Evolutionary conservation across 2,797 vertebrate genomes (phyloP), one percentile per base, ranked within the genome.

Genomic region (Sebastes vulpes): DNA sequence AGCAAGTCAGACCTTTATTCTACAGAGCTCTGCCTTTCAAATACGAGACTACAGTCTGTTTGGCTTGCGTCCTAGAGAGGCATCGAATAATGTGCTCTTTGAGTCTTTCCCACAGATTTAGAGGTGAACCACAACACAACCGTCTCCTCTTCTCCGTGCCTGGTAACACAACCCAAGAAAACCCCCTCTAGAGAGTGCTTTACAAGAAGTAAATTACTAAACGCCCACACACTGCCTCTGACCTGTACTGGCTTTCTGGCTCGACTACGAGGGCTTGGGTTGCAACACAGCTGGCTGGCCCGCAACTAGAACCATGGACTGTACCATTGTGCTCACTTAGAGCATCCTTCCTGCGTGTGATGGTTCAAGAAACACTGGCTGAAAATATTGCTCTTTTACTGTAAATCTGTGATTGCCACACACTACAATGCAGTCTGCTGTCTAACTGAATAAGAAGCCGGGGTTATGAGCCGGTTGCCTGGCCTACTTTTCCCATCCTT

Each of bases 201-300:
- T 70, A 79, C 67, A 66, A 68, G 77, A 82, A 87, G 72, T 81
- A 86, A 92, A 91, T 82, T 73, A 87, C 87, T 69, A 63, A 85
- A 89, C 90, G 21, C 90, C 88, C 82, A 89, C 91, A 74, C 65
- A 72, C 73, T 83, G 85, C 86, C 67, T 73, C 89, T 88, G 91
- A 84, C 84, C 91, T 57, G 75, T 32, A 25, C 70, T 77, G 78
- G 72, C 58, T 87, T 77, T 84, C 61, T 81, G 76, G 70, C 87
- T 87, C 12, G 26, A 70, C 82, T 67, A 35, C 26, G 38, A 65
- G 84, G 58, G 76, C 70, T 88, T 78, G 66, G 79, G 89, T 82
- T 92, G 68, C 88, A 84, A 83, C 75, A 84, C 82, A 90, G 84
- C 83, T 89, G 93, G 84, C 72, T 65, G 72, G 54, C 73, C 60